A percentile compares a stretch with the other conserved stretches of the same genome.
phyloP scores from a whole-genome alignment of 1,140 invertebrate species.

The Leptonema lineaticorne region DNA sequence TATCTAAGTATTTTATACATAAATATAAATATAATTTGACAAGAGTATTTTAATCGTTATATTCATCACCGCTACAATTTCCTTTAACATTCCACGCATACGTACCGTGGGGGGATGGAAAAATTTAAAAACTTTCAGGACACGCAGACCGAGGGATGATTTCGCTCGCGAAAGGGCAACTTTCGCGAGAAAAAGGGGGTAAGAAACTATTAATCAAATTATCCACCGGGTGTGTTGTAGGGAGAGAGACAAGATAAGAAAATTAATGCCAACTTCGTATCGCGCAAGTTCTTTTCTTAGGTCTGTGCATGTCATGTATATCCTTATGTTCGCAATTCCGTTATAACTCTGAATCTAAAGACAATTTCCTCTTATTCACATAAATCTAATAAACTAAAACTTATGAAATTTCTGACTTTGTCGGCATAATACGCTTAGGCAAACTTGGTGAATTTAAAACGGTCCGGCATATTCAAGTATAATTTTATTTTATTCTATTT shows the following conservation, averaged over 20 bases:
- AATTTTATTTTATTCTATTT: too few relatives aligned
- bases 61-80: too few relatives aligned
- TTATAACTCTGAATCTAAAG: too few relatives aligned
- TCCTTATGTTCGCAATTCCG: constrained; percentile 16
- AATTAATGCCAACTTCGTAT: constrained; percentile 33
- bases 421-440: too few relatives aligned
- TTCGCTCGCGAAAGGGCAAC: not conserved
- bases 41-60: too few relatives aligned
- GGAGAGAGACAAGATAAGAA: constrained; percentile 33
- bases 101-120: not conserved
- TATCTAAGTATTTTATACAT: too few relatives aligned
- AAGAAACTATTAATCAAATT: constrained; percentile 41
- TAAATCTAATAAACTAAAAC: too few relatives aligned
- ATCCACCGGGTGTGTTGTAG: constrained; percentile 35
- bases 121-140: constrained; percentile 32
- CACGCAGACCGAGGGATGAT: not conserved
- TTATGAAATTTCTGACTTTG: too few relatives aligned
- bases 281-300: constrained; percentile 6
- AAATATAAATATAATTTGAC: too few relatives aligned
- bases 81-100: not conserved
- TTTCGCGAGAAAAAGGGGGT: constrained; percentile 1
- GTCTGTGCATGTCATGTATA: constrained; percentile 22
- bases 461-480: too few relatives aligned
- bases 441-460: too few relatives aligned
- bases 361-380: too few relatives aligned